Evolutionary conservation across 2,797 vertebrate species (phyloP), one percentile per base, ranked within the genome.

Genomic region (Smutsia temminckii): DNA sequence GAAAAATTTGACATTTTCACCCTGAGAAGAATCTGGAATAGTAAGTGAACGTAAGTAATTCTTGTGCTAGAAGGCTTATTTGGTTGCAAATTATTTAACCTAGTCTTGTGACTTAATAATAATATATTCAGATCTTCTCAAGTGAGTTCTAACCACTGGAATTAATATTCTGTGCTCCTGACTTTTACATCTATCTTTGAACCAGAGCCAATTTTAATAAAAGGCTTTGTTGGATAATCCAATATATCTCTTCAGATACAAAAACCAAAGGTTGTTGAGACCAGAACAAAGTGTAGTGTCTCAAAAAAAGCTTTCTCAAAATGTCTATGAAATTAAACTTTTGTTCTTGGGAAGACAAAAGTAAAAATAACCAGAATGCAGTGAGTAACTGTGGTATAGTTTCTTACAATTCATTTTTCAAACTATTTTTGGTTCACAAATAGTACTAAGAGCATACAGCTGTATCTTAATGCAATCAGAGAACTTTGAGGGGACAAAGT

Each of bases 391-490:
- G 25, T 57, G n/a, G 8, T 91, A 6, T 77, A 23, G 53, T 64
- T 84, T 85, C 49, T 96, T 75, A 55, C 17, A 68, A 29, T 94
- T 95, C 46, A 16, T 79, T 92, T 96, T 84, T 83, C 25, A 77
- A 91, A 71, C 64, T 96, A 71, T 78, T 89, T 96, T 95, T 93
- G 79, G 63, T 89, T 90, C 57, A 27, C 2, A 25, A 94, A 96
- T 89, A 93, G 51, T 29, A 83, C 87, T 81, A 53, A 94, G 81
- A 95, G 40, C 51, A 77, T 63, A 71, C 57, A 88, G 57, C 74
- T 96, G 20, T 68, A 69, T 92, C 89, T 95, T 90, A 74, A 78
- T 93, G 66, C 84, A 93, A 84, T 92, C 78, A 59, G 27, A 95
- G 95, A 95, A 79, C 75, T 86, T 85, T 87, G 77, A 79, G 40